Conservation (phyloP, 2,888 invertebrate species). For the Cephus rjabovi region DNA sequence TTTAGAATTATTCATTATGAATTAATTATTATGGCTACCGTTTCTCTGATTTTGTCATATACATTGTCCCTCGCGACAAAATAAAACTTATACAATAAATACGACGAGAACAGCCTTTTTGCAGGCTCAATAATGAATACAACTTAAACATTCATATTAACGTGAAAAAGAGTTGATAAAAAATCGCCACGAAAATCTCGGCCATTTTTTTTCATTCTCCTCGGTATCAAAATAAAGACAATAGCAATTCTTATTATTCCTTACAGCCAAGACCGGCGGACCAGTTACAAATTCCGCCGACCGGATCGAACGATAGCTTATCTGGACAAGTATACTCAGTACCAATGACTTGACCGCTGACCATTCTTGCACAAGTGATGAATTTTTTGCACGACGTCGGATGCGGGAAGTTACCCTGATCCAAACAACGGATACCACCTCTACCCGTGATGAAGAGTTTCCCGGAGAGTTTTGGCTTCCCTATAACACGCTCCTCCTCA, state of each 20-base stretch:
- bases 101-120: not conserved
- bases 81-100: not conserved
- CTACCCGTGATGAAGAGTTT: slow-evolving; percentile 72
- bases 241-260: slow-evolving; percentile 62
- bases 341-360: slow-evolving; percentile 81
- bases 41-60: not conserved
- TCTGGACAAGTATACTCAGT: slow-evolving; percentile 92
- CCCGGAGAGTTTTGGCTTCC: slow-evolving; percentile 69
- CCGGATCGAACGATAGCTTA: slow-evolving; percentile 87
- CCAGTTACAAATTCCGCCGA: slow-evolving; percentile 93
- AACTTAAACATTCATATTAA: slow-evolving; percentile 5
- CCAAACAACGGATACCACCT: slow-evolving; percentile 83
- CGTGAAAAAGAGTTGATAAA: not conserved
- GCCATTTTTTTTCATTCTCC: not conserved
- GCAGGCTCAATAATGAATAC: slow-evolving; percentile 15
- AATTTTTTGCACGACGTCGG: slow-evolving; percentile 92
- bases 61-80: not conserved
- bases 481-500: slow-evolving; percentile 70
- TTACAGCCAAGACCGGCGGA: slow-evolving; percentile 83
- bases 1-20: slow-evolving; percentile 27
- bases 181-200: not conserved
- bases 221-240: not conserved
- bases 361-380: slow-evolving; percentile 88
- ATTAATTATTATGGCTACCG: slow-evolving; percentile 3
- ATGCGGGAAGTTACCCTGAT: slow-evolving; percentile 92